Base-by-base conservation (phyloP, 2,888 invertebrate genomes). In the Pterobdella sp. region DNA sequence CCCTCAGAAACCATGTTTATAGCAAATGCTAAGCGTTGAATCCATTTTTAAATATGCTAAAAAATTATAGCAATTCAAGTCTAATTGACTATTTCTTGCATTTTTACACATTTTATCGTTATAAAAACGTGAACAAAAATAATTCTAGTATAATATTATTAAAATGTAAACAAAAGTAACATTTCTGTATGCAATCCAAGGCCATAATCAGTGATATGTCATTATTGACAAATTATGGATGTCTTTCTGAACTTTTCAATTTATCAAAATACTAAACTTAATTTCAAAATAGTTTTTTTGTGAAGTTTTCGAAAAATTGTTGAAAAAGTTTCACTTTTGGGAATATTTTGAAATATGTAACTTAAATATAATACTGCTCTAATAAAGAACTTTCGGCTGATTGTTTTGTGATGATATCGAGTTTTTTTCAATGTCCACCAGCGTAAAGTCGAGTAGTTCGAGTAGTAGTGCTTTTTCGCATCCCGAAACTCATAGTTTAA, bases 401-500 rank as follows among this genome's bases (percentile, higher is more conserved):
- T 56, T 56, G 60, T n/a, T 56, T 56, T 56, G n/a, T 22, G 26
- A 4, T 56, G 60, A 26, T 56, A 56, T 56, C n/a, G 7, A 22
- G 4, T 56, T 26, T 56, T n/a, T 22, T n/a, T 56, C 60, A 56
- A 65, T 65, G 65, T 65, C 65, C n/a, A n/a, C 32, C 14, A 65
- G 65, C 35, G 32, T 65, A 29, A 65, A 65, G 35, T 65, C 65
- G 14, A 65, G 4, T 31, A 65, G 65, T 65, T 65, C 65, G n/a
- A 65, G 35, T n/a, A 65, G 65, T 34, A 65, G 32, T 65, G 65
- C 35, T 32, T 65, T 65, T 32, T 65, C 65, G 35, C 65, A 65
- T 31, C 65, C 14, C 4, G 65, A 65, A 35, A 65, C 35, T 2
- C 35, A 35, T 34, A 65, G 34, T 34, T n/a, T 65, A 14, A 65